Percentiles rank a stretch among this genome's conserved stretches.
phyloP scores from a whole-genome alignment of 2,888 invertebrate genomes.

The Nomada lathburiana region DNA sequence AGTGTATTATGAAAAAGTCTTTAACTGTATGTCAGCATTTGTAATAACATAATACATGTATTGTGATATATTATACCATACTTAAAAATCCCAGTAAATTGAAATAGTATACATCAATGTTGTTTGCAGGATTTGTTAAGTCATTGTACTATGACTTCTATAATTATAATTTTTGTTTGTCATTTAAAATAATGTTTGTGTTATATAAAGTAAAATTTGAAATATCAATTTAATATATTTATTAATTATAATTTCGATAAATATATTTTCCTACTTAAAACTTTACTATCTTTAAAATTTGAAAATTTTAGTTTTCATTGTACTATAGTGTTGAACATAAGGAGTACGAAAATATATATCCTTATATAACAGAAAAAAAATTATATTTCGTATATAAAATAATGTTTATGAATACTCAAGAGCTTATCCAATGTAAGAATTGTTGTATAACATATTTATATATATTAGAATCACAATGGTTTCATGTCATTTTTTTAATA shows the following conservation, averaged over 20 bases:
- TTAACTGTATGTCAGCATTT: constrained; percentile 21
- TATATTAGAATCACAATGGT: constrained; percentile 4
- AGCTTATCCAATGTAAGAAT: constrained; percentile 12
- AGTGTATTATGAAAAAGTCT: constrained; percentile 25
- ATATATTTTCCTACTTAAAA: not conserved
- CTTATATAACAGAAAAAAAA: not conserved
- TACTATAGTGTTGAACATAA: constrained; percentile 12
- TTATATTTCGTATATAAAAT: constrained; percentile 11
- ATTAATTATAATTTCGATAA: constrained; percentile 5
- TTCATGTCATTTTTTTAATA: constrained; percentile 22
- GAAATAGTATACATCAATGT: constrained; percentile 26
- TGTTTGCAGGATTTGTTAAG: constrained; percentile 25
- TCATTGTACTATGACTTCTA: constrained; percentile 34
- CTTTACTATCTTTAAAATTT: not conserved
- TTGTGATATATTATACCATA: constrained; percentile 3
- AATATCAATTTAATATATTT: constrained; percentile 3
- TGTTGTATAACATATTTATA: constrained; percentile 10
- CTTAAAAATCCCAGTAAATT: constrained; percentile 26
- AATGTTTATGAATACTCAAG: constrained; percentile 8
- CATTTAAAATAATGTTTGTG: not conserved
- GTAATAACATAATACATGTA: constrained; percentile 22
- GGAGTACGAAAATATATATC: not conserved
- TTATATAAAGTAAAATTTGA: constrained; percentile 3
- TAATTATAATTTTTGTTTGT: constrained; percentile 18
- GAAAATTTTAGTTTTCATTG: constrained; percentile 12